Evolutionary conservation across 2,888 invertebrate genomes (phyloP), one percentile per base, ranked within the genome.

Genomic region (Myopa tessellatipennis): DNA sequence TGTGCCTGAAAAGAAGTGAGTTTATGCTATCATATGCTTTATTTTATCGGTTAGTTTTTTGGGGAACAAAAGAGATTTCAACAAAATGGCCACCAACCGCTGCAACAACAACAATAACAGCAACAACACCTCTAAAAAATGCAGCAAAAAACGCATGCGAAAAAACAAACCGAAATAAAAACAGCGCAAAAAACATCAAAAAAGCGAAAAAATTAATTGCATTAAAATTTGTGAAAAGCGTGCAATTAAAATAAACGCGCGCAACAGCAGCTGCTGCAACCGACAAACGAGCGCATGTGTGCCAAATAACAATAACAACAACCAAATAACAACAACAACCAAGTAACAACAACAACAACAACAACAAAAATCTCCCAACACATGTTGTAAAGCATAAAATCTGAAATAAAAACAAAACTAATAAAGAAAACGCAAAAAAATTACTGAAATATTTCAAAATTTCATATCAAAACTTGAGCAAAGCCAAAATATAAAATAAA

Each of bases 391-490:
- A 3, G 55, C 10, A 55, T 55, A 14, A 50, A 26, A 26, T 45
- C 7, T 45, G 10, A 6, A 45, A 45, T 45, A 45, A 45, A 26
- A 45, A 8, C 45, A 45, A 8, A 45, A 10, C 10, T 6, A 6
- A 45, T 2, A 10, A 45, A 45, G 45, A 45, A 45, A 45, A 45
- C 45, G 7, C 10, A 45, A 6, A 45, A 55, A 55, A 55, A 55
- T 55, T 55, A 12, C 55, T 55, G n/a, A 55, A 55, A 55, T 55
- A 55, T 55, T 55, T 55, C 55, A 55, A 55, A 55, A 55, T 55
- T 55, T 55, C 4, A n/a, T 55, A 12, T 4, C 4, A 55, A n/a
- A 14, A 55, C 4, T 55, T n/a, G 5, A 55, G n/a, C 16, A 55
- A 55, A 55, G 10, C 45, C 45, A 45, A 1, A 55, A 55, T n/a